Base-by-base conservation (phyloP, 1,140 invertebrate genomes). In the Megalonaias nervosa region DNA sequence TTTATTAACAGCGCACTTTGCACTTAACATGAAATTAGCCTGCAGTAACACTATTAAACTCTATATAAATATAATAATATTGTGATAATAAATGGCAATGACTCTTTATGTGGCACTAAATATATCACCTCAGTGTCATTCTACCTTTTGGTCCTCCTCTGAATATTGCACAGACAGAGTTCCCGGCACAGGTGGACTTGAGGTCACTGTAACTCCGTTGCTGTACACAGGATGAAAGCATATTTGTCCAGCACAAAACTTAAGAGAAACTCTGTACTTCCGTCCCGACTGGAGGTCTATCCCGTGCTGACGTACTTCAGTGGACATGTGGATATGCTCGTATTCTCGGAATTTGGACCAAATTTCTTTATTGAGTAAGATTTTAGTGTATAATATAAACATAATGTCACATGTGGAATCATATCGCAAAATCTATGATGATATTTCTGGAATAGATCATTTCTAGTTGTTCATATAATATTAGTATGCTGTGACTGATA, bases 181-280 rank as follows among this genome's bases (percentile, higher is more conserved):
- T 31, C 74, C 79, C 21, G 70, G 19, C 60, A 21, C 15, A 38
- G 79, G 70, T 21, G 82, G 79, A 14, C 59, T 48, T 16, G 66
- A 23, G 57, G 67, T 70, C 14, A 83, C 57, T 16, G 58, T 59
- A 2, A 83, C 79, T 31, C 82, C 82, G 23, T 72, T 58, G 73
- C 79, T 83, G 58, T 69, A 69, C 23, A 79, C 65, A 26, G 79
- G 66, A 11, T 75, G 19, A 61, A 65, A 66, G 61, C 82, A 83
- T 19, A 74, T 55, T 38, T 59, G 26, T 9, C 64, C 75, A 56
- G 74, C 70, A 72, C 82, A 83, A 17, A 79, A 68, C 56, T 77
- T 75, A 16, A 83, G 19, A 15, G 57, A 21, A 58, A 61, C 48
- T 16, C 79, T 58, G 66, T 81, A 81, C 9, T 16, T 67, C 23